Conservation (phyloP, 1,140 invertebrate genomes). For the Cydia strobilella region DNA sequence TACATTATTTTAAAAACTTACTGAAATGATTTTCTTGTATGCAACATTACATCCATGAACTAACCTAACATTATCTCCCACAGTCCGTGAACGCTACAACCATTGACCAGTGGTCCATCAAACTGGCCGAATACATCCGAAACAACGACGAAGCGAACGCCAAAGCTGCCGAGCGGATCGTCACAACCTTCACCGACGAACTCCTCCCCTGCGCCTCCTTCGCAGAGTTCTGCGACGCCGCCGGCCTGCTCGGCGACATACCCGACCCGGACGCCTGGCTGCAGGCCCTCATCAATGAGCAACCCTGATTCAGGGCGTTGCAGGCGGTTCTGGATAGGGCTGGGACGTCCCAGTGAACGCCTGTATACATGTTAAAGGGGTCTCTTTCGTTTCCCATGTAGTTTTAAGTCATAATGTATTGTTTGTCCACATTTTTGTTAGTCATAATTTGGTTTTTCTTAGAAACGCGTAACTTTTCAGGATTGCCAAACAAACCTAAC, state of each 20-base stretch:
- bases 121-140: conserved; percentile 95
- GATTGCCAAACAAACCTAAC: too few relatives aligned
- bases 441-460: too few relatives aligned
- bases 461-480: too few relatives aligned
- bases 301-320: conserved; percentile 50
- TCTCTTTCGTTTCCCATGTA: too few relatives aligned
- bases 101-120: conserved; percentile 92
- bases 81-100: conserved; percentile 87
- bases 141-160: conserved; percentile 95
- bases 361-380: not conserved
- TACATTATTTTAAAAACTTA: too few relatives aligned
- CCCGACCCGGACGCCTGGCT: conserved; percentile 68
- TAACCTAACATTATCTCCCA: conserved; percentile 50
- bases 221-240: conserved; percentile 94
- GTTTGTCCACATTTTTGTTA: too few relatives aligned
- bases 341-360: not conserved
- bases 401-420: too few relatives aligned
- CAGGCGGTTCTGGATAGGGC: conserved; percentile 7
- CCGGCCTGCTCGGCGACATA: conserved; percentile 78
- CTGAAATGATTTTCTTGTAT: too few relatives aligned
- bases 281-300: conserved; percentile 52
- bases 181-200: conserved; percentile 92
- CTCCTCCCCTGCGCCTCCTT: conserved; percentile 94
- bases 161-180: conserved; percentile 91
- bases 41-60: too few relatives aligned